phyloP scores from a whole-genome alignment of 1,140 invertebrate genomes.

The Conus betulinus region DNA sequence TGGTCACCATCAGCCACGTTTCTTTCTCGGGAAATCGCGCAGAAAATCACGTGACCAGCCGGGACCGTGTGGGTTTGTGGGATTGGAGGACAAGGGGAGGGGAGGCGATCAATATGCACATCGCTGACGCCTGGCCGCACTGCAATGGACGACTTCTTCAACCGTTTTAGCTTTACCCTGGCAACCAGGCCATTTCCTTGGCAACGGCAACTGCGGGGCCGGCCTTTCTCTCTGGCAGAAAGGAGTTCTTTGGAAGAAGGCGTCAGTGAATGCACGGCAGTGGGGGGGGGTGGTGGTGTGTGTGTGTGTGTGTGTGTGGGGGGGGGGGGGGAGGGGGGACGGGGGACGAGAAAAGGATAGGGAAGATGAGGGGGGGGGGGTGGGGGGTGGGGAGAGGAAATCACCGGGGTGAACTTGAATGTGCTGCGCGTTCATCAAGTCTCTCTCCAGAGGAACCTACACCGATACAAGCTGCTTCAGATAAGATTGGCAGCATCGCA shows the following conservation, averaged over 20 bases:
- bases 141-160: slow-evolving; percentile 26
- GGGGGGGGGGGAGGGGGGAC: no score
- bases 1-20: slow-evolving; percentile 6
- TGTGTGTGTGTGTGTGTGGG: no score
- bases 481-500: no score
- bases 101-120: slow-evolving; percentile 8
- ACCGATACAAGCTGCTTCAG: no score
- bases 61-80: background rate
- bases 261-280: no score
- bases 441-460: no score
- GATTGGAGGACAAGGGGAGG: background rate
- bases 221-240: background rate
- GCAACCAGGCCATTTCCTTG: slow-evolving; percentile 33
- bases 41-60: slow-evolving; percentile 17
- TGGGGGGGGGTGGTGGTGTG: no score
- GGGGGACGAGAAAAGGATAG: no score
- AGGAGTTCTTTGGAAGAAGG: background rate
- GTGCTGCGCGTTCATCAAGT: no score
- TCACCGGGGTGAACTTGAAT: no score
- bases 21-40: slow-evolving; percentile 17
- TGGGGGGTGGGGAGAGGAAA: no score
- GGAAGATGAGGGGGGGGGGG: no score
- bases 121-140: background rate
- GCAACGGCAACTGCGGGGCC: background rate
- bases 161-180: slow-evolving; percentile 33